phyloP scores from a whole-genome alignment of 2,797 vertebrate species.

The Xiphophorus birchmanni region DNA sequence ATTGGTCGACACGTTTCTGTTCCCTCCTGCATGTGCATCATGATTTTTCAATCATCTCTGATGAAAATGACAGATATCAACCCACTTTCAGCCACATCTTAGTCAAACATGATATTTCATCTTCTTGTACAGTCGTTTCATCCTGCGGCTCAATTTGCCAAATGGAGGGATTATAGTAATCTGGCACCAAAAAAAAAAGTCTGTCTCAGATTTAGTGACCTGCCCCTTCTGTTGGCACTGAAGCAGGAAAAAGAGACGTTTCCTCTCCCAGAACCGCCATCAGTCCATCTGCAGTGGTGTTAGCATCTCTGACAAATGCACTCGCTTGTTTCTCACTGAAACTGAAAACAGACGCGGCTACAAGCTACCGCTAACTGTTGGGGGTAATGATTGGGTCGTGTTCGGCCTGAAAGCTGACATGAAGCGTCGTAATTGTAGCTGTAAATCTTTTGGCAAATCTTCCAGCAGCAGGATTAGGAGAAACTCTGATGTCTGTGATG shows the following conservation, averaged over 20 bases:
- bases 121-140: not conserved
- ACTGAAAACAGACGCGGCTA: slow-evolving; percentile 9
- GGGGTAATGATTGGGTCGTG: slow-evolving; percentile 14
- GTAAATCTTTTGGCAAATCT: slow-evolving; percentile 36
- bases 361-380: slow-evolving; percentile 15
- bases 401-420: slow-evolving; percentile 32
- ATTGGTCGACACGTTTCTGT: slow-evolving; percentile 49
- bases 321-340: slow-evolving; percentile 23
- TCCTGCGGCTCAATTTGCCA: slow-evolving; percentile 37
- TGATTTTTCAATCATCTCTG: not conserved
- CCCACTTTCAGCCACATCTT: slow-evolving; percentile 6
- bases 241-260: slow-evolving; percentile 12
- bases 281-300: slow-evolving; percentile 29
- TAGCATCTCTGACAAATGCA: slow-evolving; percentile 21
- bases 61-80: not conserved
- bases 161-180: slow-evolving; percentile 75
- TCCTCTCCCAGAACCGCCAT: slow-evolving; percentile 22
- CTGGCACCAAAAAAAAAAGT: slow-evolving; percentile 58
- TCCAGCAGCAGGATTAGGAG: slow-evolving; percentile 39
- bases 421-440: slow-evolving; percentile 1
- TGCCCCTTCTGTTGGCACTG: slow-evolving; percentile 48
- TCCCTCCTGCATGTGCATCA: slow-evolving; percentile 4
- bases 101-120: not conserved
- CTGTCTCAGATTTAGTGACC: slow-evolving; percentile 54
- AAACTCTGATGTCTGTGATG: slow-evolving; percentile 11